Base-by-base conservation (phyloP, 2,113 vertebrate genomes). In the Rhabdomys dilectus region DNA sequence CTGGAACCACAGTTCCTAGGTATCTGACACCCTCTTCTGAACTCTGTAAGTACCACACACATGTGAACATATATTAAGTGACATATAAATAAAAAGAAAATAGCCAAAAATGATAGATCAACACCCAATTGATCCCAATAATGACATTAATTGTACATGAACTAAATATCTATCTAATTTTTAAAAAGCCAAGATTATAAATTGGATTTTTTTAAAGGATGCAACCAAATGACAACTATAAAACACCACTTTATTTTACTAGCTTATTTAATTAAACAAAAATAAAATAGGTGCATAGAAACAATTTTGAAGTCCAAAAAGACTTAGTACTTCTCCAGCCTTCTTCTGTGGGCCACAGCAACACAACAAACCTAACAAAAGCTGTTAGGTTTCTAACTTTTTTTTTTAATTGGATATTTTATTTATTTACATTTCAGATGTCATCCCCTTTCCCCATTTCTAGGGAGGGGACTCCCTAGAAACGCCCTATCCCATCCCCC, bases 11-110 rank as follows among this genome's bases (percentile, higher is more conserved):
- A 62, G 81, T 42, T 62, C 58, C 81, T 62, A n/a, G 58, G 81
- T 42, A 84, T 45, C 60, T 64, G 26, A 85, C 82, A 45, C 58
- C 81, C 39, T 64, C 82, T 45, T 64, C 60, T 85, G 60, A 39
- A 62, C 82, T 85, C 82, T 64, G 17, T 7, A 19, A 16, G 39
- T 17, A 42, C 53, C 26, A 85, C 60, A 85, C 16, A 85, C 60
- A 85, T 11, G 39, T 64, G 26, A 85, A 85, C 26, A 85, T 31
- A 62, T 2, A 45, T 31, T 19, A 29, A 88, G 29, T 56, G 56
- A 75, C 80, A 92, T 53, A 17, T 56, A 36, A 95, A 68, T 66
- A 82, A 88, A 77, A 64, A 75, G 21, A 82, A 84, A 73, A n/a
- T 4, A 82, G 11, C n/a, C 85, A 73, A 95, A n/a, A 48, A 82